Evolutionary conservation across 2,888 invertebrate species (phyloP).

Genomic region (Mellilla xanthometata): DNA sequence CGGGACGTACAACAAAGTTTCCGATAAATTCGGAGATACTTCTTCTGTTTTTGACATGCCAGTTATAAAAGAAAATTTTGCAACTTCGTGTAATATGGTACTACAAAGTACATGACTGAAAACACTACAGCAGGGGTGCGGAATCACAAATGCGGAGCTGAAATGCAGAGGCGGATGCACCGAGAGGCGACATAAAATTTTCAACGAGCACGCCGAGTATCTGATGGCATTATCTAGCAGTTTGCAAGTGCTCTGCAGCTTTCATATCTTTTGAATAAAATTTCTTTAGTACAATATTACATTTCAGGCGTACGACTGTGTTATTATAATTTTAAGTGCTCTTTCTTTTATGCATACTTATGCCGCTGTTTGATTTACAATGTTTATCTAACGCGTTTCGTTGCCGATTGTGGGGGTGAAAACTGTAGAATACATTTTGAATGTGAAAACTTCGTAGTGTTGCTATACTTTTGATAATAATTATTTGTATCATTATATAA

Average conservation of each 20-base stretch:
- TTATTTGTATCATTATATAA: not conserved
- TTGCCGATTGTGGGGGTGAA: not conserved
- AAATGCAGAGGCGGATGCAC: slow-evolving; percentile 65
- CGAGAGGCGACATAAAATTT: slow-evolving; percentile 76
- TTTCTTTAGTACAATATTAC: slow-evolving; percentile 49
- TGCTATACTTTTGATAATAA: too few relatives aligned
- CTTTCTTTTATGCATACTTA: slow-evolving; percentile 8
- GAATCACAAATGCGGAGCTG: slow-evolving; percentile 52
- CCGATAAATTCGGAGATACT: too few relatives aligned
- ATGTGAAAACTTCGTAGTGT: too few relatives aligned
- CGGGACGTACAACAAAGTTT: too few relatives aligned
- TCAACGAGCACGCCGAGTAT: slow-evolving; percentile 73
- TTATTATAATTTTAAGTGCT: slow-evolving; percentile 26
- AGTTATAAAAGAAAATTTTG: too few relatives aligned
- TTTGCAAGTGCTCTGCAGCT: slow-evolving; percentile 68
- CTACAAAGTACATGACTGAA: slow-evolving; percentile 23
- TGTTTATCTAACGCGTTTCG: not conserved
- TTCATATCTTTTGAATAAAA: slow-evolving; percentile 75
- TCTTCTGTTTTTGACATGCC: too few relatives aligned
- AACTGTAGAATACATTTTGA: not conserved
- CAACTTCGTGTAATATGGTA: too few relatives aligned
- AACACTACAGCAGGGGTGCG: slow-evolving; percentile 29
- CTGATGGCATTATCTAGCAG: slow-evolving; percentile 76
- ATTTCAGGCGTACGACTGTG: slow-evolving; percentile 24
- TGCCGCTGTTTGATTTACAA: slow-evolving; percentile 4